Percentiles rank a stretch among this genome's conserved stretches.
Evolutionary conservation across 2,113 vertebrate genomes (phyloP).

Genomic region (Cavia aperea): DNA sequence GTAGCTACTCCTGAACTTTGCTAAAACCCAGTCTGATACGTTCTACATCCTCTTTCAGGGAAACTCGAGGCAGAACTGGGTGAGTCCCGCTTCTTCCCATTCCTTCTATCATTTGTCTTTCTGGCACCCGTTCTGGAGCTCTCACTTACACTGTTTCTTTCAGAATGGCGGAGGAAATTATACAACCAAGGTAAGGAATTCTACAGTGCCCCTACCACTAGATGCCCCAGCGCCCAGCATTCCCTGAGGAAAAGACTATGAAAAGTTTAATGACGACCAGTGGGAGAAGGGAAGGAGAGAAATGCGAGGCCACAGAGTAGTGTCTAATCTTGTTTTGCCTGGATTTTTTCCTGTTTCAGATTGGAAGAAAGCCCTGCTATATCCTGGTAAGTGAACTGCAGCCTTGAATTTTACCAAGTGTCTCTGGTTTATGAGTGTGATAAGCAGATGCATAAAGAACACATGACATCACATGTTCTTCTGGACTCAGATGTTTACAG

Average conservation of each 20-base stretch:
- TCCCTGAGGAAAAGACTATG: not conserved
- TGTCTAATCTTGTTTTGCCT: not conserved
- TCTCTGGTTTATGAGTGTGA: not conserved
- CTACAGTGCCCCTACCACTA: not conserved
- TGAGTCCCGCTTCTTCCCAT: constrained; percentile 16
- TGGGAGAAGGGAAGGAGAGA: not conserved
- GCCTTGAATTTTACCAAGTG: not conserved
- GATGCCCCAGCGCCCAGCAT: not conserved
- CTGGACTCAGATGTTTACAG: not conserved
- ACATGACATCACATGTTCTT: not conserved
- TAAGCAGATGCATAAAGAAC: not conserved
- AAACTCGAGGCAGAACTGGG: not conserved
- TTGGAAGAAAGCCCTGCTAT: constrained; percentile 49
- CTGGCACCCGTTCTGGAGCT: not conserved
- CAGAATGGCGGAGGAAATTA: not conserved
- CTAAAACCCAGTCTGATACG: not conserved
- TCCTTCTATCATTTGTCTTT: not conserved
- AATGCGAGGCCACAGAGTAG: not conserved
- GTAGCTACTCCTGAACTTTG: not conserved
- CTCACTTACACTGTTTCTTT: not conserved
- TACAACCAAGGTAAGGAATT: constrained; percentile 21
- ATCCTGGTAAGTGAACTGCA: constrained; percentile 42
- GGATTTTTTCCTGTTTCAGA: constrained; percentile 41
- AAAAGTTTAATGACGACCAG: not conserved
- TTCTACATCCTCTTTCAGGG: constrained; percentile 36